A percentile compares a stretch with the other conserved stretches of the same genome.
phyloP scores from a whole-genome alignment of 2,888 invertebrate species.

The Drosophila fulvimacula region DNA sequence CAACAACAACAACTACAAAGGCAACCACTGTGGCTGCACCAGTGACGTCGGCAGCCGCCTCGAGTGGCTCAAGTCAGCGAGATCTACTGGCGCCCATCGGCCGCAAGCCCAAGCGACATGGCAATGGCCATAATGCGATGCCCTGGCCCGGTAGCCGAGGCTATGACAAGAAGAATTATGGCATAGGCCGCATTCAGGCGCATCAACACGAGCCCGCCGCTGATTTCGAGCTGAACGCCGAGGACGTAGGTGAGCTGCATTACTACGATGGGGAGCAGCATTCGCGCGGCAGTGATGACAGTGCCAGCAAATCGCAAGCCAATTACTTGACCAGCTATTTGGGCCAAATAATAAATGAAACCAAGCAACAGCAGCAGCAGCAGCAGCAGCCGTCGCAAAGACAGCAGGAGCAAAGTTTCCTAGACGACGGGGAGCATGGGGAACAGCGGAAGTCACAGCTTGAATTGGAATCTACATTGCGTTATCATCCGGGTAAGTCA shows the following conservation, averaged over 20 bases:
- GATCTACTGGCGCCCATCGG: constrained; percentile 33
- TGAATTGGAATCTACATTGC: constrained; percentile 41
- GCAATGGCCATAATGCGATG: constrained; percentile 14
- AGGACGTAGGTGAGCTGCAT: constrained; percentile 56
- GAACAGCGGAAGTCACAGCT: constrained; percentile 32
- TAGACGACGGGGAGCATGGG: constrained; percentile 37
- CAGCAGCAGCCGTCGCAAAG: not conserved
- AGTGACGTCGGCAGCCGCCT: constrained; percentile 4
- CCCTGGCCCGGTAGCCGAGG: constrained; percentile 16
- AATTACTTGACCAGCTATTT: constrained; percentile 51
- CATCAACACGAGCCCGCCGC: constrained; percentile 8
- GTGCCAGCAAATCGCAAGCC: constrained; percentile 35
- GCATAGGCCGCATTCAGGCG: constrained; percentile 37
- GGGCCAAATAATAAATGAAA: constrained; percentile 26
- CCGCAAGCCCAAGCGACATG: constrained; percentile 48
- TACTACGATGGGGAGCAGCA: constrained; percentile 42
- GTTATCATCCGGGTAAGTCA: constrained; percentile 50
- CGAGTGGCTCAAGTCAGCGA: constrained; percentile 12
- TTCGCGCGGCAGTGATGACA: constrained; percentile 8
- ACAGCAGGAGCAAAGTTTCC: constrained; percentile 16
- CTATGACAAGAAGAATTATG: constrained; percentile 30
- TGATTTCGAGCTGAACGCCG: constrained; percentile 24
- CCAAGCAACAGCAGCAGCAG: constrained; percentile 13
- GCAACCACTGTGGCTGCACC: not conserved
- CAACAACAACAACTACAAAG: constrained; percentile 12